phyloP scores from a whole-genome alignment of 2,113 vertebrate species.

The Cettia cetti region DNA sequence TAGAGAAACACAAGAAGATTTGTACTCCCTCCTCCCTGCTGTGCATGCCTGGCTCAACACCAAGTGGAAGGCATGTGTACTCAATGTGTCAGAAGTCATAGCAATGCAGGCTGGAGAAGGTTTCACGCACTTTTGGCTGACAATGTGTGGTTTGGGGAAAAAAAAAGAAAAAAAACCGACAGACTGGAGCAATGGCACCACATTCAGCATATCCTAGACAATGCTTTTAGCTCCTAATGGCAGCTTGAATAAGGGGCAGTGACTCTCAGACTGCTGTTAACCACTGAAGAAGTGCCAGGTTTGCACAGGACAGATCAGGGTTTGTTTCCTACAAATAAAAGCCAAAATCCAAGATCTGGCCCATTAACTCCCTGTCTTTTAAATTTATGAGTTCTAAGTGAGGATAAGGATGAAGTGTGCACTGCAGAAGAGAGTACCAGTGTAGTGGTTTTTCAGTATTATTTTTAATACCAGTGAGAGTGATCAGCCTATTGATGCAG shows the following conservation, averaged over 20 bases:
- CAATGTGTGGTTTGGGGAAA: fast-evolving
- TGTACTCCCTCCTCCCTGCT: neutral
- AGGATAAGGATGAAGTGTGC: neutral
- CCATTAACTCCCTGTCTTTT: neutral
- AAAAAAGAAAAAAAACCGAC: neutral
- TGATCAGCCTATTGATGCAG: neutral
- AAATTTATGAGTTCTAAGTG: neutral
- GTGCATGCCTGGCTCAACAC: neutral
- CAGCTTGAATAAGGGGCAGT: neutral
- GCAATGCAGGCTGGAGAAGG: neutral
- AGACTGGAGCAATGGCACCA: neutral
- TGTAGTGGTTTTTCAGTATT: neutral
- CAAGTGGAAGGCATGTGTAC: neutral
- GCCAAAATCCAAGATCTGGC: neutral
- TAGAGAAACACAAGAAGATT: neutral
- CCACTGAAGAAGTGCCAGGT: neutral
- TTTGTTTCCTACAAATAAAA: neutral
- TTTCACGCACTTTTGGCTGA: neutral
- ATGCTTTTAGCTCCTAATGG: neutral
- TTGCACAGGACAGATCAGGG: neutral
- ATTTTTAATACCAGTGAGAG: neutral
- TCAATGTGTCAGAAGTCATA: neutral
- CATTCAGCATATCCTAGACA: neutral
- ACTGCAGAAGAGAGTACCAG: neutral
- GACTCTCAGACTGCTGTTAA: neutral